Percentiles rank a stretch among this genome's conserved stretches.
phyloP scores from a whole-genome alignment of 2,888 invertebrate genomes.

The Drosophila mulleri region DNA sequence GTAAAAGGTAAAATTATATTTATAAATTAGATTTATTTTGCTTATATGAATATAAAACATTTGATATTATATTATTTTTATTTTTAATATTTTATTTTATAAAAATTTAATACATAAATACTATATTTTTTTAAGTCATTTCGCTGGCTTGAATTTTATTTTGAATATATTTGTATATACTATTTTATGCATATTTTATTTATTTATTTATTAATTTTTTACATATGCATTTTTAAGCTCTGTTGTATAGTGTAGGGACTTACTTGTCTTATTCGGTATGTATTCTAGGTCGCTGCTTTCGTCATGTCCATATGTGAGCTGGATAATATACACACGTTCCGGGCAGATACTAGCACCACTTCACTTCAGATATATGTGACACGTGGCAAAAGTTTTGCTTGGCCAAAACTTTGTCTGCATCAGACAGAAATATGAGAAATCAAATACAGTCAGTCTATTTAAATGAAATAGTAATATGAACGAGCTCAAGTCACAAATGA shows the following conservation, averaged over 20 bases:
- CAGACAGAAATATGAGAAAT: conserved; percentile 7
- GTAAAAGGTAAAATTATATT: too few species aligned
- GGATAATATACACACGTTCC: conserved; percentile 25
- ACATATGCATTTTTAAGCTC: too few species aligned
- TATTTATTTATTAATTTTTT: too few species aligned
- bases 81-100: too few species aligned
- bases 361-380: conserved; percentile 20
- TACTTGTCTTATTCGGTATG: background rate
- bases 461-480: conserved; percentile 24
- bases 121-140: too few species aligned
- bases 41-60: too few species aligned
- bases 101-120: too few species aligned
- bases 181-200: too few species aligned
- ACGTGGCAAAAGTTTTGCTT: conserved; percentile 27
- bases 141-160: too few species aligned
- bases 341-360: conserved; percentile 1
- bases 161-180: too few species aligned
- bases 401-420: conserved; percentile 13
- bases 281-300: conserved; percentile 51
- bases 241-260: background rate
- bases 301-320: conserved; percentile 35
- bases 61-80: too few species aligned
- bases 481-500: background rate
- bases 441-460: conserved; percentile 23
- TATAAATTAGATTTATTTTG: too few species aligned